Conservation (phyloP, 2,888 invertebrate genomes). For the Salpingus planirostris region DNA sequence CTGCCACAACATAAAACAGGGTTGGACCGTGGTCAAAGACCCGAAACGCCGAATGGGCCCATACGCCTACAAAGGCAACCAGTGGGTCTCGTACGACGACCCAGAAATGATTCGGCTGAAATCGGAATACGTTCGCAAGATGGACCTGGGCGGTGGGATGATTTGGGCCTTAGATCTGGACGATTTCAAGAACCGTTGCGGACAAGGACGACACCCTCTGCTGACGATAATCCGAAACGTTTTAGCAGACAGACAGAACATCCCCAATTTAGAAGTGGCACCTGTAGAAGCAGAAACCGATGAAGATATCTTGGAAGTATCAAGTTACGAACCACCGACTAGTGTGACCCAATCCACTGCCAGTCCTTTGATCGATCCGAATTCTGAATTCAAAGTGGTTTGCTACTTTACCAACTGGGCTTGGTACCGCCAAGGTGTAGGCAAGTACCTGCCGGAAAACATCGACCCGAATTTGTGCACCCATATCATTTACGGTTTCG, state of each 20-base stretch:
- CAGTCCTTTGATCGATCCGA: constrained; percentile 23
- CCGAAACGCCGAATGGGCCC: constrained; percentile 74
- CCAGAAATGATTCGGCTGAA: constrained; percentile 68
- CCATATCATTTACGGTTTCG: constrained; percentile 88
- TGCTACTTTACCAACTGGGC: constrained; percentile 94
- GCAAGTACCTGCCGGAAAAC: constrained; percentile 72
- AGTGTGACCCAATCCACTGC: constrained; percentile 16
- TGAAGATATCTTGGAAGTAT: constrained; percentile 16
- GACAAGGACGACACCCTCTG: constrained; percentile 71
- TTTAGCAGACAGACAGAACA: constrained; percentile 44
- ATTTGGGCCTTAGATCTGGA: constrained; percentile 87
- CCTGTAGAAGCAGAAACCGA: constrained; percentile 10
- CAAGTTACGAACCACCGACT: constrained; percentile 9
- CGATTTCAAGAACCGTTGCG: constrained; percentile 71
- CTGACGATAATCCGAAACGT: constrained; percentile 67
- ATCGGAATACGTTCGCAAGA: constrained; percentile 65
- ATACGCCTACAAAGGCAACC: constrained; percentile 76
- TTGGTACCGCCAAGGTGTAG: constrained; percentile 79
- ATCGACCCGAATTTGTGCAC: constrained; percentile 81
- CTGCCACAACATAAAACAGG: constrained; percentile 69
- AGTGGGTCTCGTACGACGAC: constrained; percentile 90
- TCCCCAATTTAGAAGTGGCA: constrained; percentile 1
- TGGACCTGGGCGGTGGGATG: constrained; percentile 81
- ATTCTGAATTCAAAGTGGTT: constrained; percentile 60
- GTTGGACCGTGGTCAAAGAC: constrained; percentile 76